Evolutionary conservation across 2,888 invertebrate species (phyloP).

Genomic region (Calameuta filiformis): DNA sequence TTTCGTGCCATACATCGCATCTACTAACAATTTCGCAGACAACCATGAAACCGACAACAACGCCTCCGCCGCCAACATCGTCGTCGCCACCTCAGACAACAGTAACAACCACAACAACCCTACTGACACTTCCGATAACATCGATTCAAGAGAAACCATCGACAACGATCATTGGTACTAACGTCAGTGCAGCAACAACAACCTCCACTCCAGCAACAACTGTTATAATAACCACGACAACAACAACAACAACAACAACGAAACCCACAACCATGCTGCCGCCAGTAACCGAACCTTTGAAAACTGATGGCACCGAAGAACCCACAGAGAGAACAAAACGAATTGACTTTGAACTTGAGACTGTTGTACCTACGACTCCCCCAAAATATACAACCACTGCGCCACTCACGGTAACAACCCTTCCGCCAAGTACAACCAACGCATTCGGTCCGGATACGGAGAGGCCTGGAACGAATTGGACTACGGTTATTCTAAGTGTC

Average conservation of each 20-base stretch:
- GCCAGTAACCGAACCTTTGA: constrained; percentile 36
- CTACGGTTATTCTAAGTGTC: constrained; percentile 49
- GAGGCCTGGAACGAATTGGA: constrained; percentile 43
- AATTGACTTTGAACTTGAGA: constrained; percentile 38
- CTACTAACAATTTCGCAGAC: constrained; percentile 66
- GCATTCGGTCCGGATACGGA: constrained; percentile 22
- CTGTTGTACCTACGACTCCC: constrained; percentile 31
- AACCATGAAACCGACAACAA: constrained; percentile 26
- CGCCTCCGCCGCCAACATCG: constrained; percentile 18
- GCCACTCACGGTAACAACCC: constrained; percentile 28
- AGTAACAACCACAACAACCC: constrained; percentile 33
- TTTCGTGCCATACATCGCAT: constrained; percentile 61
- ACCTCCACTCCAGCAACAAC: constrained; percentile 19
- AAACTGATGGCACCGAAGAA: constrained; percentile 38
- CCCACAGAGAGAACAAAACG: constrained; percentile 39
- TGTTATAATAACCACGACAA: constrained; percentile 37
- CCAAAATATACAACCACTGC: constrained; percentile 38
- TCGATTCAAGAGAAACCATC: constrained; percentile 7
- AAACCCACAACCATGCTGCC: constrained; percentile 25
- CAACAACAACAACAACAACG: constrained; percentile 26
- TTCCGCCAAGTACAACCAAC: constrained; percentile 16
- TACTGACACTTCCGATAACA: constrained; percentile 3
- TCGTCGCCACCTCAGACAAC: constrained; percentile 37
- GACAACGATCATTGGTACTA: constrained; percentile 58
- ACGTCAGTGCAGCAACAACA: constrained; percentile 30